These are phyloP conservation scores for Lepilemur septentrionalis DNA, from an alignment of 2,797 vertebrate genomes.

Conservation along the genomic window DNA sequence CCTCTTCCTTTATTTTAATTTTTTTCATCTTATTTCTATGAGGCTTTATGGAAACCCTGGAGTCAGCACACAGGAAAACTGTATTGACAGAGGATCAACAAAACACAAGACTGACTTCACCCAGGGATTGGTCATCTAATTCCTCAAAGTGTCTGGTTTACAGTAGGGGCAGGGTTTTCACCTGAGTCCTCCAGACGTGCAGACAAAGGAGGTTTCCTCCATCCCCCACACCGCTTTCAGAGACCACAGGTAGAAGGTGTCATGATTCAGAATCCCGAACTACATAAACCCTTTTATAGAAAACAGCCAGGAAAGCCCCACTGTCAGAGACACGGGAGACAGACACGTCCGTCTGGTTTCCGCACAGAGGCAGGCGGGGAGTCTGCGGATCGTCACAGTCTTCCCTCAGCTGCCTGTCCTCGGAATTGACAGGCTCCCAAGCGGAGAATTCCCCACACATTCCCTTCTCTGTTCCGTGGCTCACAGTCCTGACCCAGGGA, in stretches of 20 bases:
- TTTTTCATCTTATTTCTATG: slow-evolving; percentile 18
- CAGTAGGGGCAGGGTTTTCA: not conserved
- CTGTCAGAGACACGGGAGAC: not conserved
- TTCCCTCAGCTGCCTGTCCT: not conserved
- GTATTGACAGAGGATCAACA: not conserved
- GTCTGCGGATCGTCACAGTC: not conserved
- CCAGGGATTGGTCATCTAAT: not conserved
- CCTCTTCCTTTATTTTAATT: not conserved
- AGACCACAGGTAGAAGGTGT: not conserved
- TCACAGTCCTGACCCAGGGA: not conserved
- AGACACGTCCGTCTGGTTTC: not conserved
- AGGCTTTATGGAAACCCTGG: not conserved
- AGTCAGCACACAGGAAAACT: slow-evolving; percentile 13
- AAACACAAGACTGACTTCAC: not conserved
- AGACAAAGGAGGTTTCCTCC: not conserved
- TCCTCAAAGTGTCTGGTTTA: not conserved
- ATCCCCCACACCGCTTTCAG: not conserved
- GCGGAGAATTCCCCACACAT: not conserved
- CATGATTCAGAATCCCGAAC: not conserved
- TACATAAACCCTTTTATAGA: not conserved
- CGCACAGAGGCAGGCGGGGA: not conserved
- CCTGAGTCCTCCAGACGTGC: not conserved
- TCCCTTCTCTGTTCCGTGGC: not conserved
- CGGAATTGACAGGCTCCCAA: not conserved
- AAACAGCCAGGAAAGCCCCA: not conserved